Evolutionary conservation across 2,113 vertebrate genomes (phyloP).

Genomic region (Bos javanicus): DNA sequence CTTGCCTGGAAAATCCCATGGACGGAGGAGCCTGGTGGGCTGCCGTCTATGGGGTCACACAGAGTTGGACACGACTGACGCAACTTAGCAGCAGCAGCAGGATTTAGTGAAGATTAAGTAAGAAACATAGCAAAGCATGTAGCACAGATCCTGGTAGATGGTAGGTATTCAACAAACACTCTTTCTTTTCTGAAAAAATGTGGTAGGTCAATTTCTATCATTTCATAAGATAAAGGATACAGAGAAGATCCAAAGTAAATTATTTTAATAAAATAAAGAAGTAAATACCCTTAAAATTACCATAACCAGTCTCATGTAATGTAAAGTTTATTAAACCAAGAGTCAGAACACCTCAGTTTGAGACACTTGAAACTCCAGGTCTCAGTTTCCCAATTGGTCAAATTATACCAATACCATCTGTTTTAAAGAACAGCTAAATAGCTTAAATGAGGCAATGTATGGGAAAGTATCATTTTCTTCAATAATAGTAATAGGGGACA

Average conservation of each 20-base stretch:
- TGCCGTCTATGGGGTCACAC: no score
- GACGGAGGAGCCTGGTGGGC: no score
- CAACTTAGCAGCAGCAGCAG: background rate
- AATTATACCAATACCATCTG: background rate
- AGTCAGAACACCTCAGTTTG: background rate
- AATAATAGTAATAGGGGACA: background rate
- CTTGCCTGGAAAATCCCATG: no score
- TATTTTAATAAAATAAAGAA: conserved; percentile 21
- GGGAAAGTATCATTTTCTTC: background rate
- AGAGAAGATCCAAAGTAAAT: conserved; percentile 10
- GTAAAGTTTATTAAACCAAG: background rate
- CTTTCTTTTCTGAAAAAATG: background rate
- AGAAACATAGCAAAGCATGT: background rate
- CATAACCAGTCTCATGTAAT: background rate
- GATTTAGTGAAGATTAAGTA: conserved; percentile 9
- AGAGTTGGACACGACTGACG: no score
- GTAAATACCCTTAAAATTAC: background rate
- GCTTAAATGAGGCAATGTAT: background rate
- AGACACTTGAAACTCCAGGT: background rate
- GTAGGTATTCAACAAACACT: background rate
- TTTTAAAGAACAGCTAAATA: background rate
- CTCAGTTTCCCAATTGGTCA: background rate
- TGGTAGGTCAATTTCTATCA: background rate
- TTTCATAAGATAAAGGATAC: background rate
- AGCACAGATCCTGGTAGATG: background rate